phyloP scores from a whole-genome alignment of 2,113 vertebrate genomes.

The Lota lota region DNA sequence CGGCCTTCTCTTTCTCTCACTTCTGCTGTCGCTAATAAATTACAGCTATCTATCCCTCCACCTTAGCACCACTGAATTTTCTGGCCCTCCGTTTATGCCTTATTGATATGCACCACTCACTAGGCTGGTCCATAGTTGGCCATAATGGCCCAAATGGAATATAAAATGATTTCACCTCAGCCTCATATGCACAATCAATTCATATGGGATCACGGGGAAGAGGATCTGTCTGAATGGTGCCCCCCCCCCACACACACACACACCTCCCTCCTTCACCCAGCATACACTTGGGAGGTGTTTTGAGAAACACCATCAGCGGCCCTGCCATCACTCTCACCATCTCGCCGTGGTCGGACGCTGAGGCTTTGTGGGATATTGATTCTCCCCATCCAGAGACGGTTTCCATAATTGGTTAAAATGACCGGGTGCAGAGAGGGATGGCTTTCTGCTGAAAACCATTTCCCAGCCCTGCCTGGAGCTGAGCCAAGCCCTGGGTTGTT shows the following conservation, averaged over 20 bases:
- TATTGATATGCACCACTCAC: constrained; percentile 21
- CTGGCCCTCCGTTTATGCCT: constrained; percentile 4
- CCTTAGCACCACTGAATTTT: constrained; percentile 12
- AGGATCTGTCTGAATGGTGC: constrained; percentile 34
- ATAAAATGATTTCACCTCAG: constrained; percentile 42
- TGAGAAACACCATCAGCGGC: constrained; percentile 62
- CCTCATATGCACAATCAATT: constrained; percentile 41
- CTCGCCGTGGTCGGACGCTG: constrained; percentile 68
- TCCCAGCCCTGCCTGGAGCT: constrained; percentile 79
- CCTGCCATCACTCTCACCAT: constrained; percentile 65
- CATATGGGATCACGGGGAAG: constrained; percentile 42
- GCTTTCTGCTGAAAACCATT: constrained; percentile 80
- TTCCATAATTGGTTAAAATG: constrained; percentile 84
- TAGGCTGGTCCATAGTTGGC: constrained; percentile 39
- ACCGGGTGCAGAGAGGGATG: constrained; percentile 76
- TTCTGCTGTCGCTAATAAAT: constrained; percentile 29
- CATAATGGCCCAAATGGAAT: constrained; percentile 40
- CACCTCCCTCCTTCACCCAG: constrained; percentile 17
- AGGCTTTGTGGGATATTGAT: constrained; percentile 78
- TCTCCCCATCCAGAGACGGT: constrained; percentile 74
- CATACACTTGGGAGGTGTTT: constrained; percentile 50
- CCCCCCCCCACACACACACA: constrained; percentile 10
- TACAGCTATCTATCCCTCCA: constrained; percentile 19
- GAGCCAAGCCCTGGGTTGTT: constrained; percentile 79
- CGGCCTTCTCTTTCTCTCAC: constrained; percentile 25